Conservation (phyloP, 2,113 vertebrate genomes). For the Toxostoma redivivum region DNA sequence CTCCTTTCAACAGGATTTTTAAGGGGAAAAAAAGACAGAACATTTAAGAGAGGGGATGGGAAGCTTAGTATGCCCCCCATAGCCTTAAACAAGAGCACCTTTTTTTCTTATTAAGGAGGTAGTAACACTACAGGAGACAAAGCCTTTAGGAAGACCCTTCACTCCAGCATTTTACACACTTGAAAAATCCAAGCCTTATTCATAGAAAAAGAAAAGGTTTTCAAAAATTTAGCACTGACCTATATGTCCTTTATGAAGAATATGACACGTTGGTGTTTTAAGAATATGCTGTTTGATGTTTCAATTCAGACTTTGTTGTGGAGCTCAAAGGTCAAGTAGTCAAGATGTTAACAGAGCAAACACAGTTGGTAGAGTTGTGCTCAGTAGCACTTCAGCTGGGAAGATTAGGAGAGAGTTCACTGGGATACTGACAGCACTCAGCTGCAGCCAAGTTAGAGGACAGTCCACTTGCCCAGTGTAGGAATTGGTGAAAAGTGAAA, state of each 20-base stretch:
- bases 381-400: neutral
- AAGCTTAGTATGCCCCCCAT: neutral
- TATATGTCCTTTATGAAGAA: neutral
- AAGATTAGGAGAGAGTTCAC: neutral
- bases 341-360: neutral
- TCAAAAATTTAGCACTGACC: neutral
- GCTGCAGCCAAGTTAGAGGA: neutral
- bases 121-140: conserved; percentile 30
- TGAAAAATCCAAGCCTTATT: conserved; percentile 8
- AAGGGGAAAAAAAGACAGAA: neutral
- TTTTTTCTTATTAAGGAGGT: conserved; percentile 59
- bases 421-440: neutral
- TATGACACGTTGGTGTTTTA: neutral
- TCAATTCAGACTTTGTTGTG: neutral
- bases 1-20: conserved; percentile 44
- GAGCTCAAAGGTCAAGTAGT: conserved; percentile 3
- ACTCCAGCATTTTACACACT: neutral
- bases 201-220: neutral
- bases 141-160: neutral
- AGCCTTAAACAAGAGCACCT: neutral
- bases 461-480: neutral
- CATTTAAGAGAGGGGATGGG: conserved; percentile 36
- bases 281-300: conserved; percentile 8
- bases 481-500: neutral
- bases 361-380: neutral